These are phyloP conservation scores for Girardia tigrina DNA, from an alignment of 2,888 invertebrate species.

Conservation along the genomic window DNA sequence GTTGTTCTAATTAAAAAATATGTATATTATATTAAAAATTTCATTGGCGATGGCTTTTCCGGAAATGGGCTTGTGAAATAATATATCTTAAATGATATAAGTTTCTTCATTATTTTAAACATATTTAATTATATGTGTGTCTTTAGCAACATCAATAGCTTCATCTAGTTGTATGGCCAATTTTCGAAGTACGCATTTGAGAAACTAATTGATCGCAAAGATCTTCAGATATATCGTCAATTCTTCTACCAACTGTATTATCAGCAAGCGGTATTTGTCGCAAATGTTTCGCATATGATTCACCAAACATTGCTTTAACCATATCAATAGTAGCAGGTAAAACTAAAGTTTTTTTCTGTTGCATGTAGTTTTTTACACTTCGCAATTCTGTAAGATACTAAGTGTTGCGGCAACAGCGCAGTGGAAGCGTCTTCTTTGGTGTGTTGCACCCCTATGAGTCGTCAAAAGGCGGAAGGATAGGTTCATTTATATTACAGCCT, in stretches of 20 bases:
- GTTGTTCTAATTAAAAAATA: background rate
- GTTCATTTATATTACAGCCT: too few species aligned
- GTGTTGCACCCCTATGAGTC: too few species aligned
- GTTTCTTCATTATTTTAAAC: background rate
- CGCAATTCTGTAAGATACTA: slow-evolving; percentile 12
- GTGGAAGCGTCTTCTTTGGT: too few species aligned
- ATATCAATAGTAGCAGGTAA: slow-evolving; percentile 4
- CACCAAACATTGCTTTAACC: background rate
- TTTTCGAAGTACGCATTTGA: slow-evolving; percentile 5
- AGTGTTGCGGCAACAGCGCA: background rate
- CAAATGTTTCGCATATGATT: background rate
- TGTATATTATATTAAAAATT: background rate
- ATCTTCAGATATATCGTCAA: background rate
- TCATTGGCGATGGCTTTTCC: background rate
- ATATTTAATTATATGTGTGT: background rate
- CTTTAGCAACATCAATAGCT: background rate
- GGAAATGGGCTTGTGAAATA: background rate
- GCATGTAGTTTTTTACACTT: background rate
- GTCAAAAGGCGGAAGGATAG: too few species aligned
- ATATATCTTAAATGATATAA: slow-evolving; percentile 17
- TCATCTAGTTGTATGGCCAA: slow-evolving; percentile 6
- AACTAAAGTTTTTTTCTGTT: background rate
- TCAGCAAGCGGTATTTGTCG: slow-evolving; percentile 23
- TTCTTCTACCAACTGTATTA: background rate
- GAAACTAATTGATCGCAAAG: slow-evolving; percentile 12